Conservation (phyloP, 2,888 invertebrate genomes). For the Phragmatobia fuliginosa region DNA sequence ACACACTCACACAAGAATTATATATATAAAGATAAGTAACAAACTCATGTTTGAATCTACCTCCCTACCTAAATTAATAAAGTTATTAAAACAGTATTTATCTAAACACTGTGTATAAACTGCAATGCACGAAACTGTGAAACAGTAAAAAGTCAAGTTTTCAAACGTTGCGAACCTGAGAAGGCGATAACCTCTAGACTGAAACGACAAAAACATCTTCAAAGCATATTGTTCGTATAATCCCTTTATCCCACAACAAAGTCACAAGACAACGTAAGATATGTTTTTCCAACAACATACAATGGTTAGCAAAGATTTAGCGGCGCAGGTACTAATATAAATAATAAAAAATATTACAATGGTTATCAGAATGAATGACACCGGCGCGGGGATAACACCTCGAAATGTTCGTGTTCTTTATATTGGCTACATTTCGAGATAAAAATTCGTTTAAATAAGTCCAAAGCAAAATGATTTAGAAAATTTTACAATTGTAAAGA, state of each 20-base stretch:
- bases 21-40: too few relatives aligned
- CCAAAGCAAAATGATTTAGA: too few relatives aligned
- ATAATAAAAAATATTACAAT: constrained; percentile 28
- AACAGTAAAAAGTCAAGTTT: neutral
- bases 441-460: neutral
- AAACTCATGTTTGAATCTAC: too few relatives aligned
- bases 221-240: neutral
- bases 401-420: constrained; percentile 47
- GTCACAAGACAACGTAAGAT: constrained; percentile 4
- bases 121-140: neutral
- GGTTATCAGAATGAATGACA: constrained; percentile 77
- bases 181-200: neutral
- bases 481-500: too few relatives aligned
- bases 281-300: constrained; percentile 5
- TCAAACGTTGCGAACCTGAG: neutral
- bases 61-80: neutral
- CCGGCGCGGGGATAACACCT: constrained; percentile 59
- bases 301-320: constrained; percentile 1
- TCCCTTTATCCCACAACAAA: constrained; percentile 3
- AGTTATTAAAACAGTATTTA: neutral
- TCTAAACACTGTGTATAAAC: neutral
- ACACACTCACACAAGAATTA: too few relatives aligned
- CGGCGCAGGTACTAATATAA: constrained; percentile 17
- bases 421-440: constrained; percentile 14
- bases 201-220: neutral